Evolutionary conservation across 1,140 invertebrate species (phyloP), one percentile per base, ranked within the genome.

Genomic region (Kradibia gibbosae): DNA sequence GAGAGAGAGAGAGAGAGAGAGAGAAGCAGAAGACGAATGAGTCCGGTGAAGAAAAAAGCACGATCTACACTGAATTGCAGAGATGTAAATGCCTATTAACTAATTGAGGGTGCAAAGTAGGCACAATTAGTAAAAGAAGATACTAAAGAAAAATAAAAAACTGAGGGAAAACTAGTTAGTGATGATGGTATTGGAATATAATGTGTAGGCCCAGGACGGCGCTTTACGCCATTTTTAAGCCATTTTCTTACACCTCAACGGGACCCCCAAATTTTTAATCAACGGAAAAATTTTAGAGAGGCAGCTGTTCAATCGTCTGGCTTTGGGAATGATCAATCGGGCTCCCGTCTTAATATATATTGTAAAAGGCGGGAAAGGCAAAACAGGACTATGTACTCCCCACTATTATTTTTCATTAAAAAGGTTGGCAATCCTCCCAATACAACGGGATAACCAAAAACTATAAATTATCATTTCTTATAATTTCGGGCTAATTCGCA

Each of bases 81-180:
- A 4, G 15, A 8, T 15, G 7, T 75, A 65, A 81, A 81, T 81
- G 45, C 36, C 75, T 80, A 80, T 80, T 75, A 81, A 45, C 57
- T 67, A 81, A 57, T 75, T 81, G 28, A 8, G 15, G 50, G 36
- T 57, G 34, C 22, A 22, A n/a, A 4, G n/a, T 36, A 8, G 17
- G 4, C 34, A 50, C 34, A 42, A 60, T 20, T 10, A 5, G 39
- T 25, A 3, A 73, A 13, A 22, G n/a, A 25, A 11, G 65, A 11
- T 17, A 65, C 22, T 79, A 79, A 53, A 79, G 65, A 50, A 28
- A 48, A 78, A 28, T 78, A 36, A 50, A 67, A 78, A 78, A 28
- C 42, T 45, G 39, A 48, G 34, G 60, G 57, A 28, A 70, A 78
- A 70, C 62, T 53, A 78, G 76, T 67, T 55, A 31, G 17, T 20